Evolutionary conservation across 2,113 vertebrate species (phyloP), one percentile per base, ranked within the genome.

Genomic region (Okapia johnstoni): DNA sequence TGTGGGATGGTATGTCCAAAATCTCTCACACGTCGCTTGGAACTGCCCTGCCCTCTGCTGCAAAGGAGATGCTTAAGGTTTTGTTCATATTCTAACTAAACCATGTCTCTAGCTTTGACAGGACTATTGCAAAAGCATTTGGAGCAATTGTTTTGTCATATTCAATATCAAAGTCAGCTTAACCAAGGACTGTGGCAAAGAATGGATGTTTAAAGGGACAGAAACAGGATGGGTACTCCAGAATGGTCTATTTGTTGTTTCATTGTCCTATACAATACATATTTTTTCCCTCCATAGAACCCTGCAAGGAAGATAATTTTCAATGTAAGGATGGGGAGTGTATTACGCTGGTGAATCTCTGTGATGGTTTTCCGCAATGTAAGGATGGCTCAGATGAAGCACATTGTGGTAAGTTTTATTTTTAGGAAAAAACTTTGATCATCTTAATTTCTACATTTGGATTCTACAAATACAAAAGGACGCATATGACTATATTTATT

Each of bases 371-470:
- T 2, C 80, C 84, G 3, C 98, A 99, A 40, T 99, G 99, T 97
- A 76, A 98, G 11, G 99, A 99, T 6, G 99, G 98, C 79, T 99
- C 99, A 0, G 99, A 99, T 57, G 99, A 99, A 98, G 96, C 98
- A 1, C 84, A 99, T 0, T 99, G 99, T 90, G 98, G 99, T 99
- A 99, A 98, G 98, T 93, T 19, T 92, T 40, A 33, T 43, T 89
- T 79, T 60, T 61, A 52, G 11, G 1, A 81, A 93, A 89, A 92
- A 48, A 23, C 6, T 73, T 54, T 46, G 5, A 8, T 79, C 14
- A 14, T 3, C 23, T 73, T 60, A 66, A 7, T 33, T 5, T 91
- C 30, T 50, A 48, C 5, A 36, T 87, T 90, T 95, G n/a, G 7
- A 52, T 40, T 73, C 28, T 48, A 40, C 10, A 84, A 50, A 46